Base-by-base conservation (phyloP, 2,797 vertebrate species). In the Dryobates pubescens region DNA sequence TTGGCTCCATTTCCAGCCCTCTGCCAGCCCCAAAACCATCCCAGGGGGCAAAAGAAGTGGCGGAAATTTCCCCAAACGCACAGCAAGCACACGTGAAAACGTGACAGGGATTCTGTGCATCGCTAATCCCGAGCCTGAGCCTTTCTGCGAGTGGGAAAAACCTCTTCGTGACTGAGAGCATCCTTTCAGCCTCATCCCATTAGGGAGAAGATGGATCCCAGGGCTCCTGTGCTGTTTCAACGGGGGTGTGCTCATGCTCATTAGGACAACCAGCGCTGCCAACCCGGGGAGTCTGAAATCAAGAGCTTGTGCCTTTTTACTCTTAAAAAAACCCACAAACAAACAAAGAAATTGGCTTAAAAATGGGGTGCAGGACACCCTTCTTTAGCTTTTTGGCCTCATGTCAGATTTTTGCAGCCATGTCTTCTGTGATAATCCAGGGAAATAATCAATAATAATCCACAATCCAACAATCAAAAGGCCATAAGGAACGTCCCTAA, bases 1-100 rank as follows among this genome's bases (percentile, higher is more conserved):
- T 51, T 51, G 73, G 76, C 69, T 76, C 71, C 47, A 17, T 92
- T 94, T 93, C 95, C 93, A 94, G 63, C 89, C 87, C 24, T 57
- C 51, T 41, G 30, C 54, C 22, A n/a, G 58, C 58, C 16, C 2
- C 73, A 27, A 59, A 64, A 36, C 65, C 86, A 27, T 3, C 88
- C 41, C 79, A 45, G 75, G 23, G 43, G 88, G 82, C 18, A 0
- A 65, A 34, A 61, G 59, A 22, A 43, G 88, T 1, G 58, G 65
- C 7, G 72, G 89, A 88, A 83, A 86, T 88, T 16, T 67, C 77
- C 81, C 54, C 54, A 17, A 29, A 56, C 4, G 61, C 58, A 1
- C 94, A 17, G 58, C 90, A 6, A 41, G 69, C 81, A 77, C 86
- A 89, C 65, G 72, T 1, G 63, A 92, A 95, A 95, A 93, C 87